Evolutionary conservation across 2,888 invertebrate species (phyloP).

Genomic region (Eupelmus urozonus): DNA sequence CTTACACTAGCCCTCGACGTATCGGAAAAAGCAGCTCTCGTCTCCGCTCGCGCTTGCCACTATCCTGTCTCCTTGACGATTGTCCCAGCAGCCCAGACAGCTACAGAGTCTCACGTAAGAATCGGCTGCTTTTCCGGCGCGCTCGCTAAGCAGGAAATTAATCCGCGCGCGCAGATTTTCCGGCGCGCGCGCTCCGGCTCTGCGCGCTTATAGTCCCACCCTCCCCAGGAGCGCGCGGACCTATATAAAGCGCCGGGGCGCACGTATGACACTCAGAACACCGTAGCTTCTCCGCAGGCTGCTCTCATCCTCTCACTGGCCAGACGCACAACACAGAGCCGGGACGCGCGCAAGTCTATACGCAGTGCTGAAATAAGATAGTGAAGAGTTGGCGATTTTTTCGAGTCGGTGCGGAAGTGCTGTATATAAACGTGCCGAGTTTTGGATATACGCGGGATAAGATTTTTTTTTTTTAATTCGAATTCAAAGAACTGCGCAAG

Average conservation of each 20-base stretch:
- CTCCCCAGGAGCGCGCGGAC: not conserved
- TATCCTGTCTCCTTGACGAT: no score
- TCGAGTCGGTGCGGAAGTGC: no score
- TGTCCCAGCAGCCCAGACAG: no score
- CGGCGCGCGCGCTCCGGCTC: not conserved
- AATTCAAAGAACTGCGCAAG: not conserved
- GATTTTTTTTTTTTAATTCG: no score
- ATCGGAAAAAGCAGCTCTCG: not conserved
- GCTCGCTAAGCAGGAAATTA: constrained; percentile 7
- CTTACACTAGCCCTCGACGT: no score
- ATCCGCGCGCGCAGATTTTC: constrained; percentile 5
- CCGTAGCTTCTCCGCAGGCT: constrained; percentile 25
- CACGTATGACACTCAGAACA: constrained; percentile 38
- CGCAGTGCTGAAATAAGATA: no score
- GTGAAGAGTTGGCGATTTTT: no score
- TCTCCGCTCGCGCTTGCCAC: no score
- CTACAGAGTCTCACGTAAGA: no score
- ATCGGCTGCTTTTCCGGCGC: no score
- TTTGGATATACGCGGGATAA: not conserved
- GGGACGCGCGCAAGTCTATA: no score
- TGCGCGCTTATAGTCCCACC: not conserved
- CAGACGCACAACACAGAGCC: no score
- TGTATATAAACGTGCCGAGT: not conserved
- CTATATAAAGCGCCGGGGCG: constrained; percentile 47
- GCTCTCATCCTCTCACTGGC: not conserved